A percentile compares a stretch with the other conserved stretches of the same genome.
Conservation (phyloP, 2,888 invertebrate species). For the Trypoxylon attenuatum region DNA sequence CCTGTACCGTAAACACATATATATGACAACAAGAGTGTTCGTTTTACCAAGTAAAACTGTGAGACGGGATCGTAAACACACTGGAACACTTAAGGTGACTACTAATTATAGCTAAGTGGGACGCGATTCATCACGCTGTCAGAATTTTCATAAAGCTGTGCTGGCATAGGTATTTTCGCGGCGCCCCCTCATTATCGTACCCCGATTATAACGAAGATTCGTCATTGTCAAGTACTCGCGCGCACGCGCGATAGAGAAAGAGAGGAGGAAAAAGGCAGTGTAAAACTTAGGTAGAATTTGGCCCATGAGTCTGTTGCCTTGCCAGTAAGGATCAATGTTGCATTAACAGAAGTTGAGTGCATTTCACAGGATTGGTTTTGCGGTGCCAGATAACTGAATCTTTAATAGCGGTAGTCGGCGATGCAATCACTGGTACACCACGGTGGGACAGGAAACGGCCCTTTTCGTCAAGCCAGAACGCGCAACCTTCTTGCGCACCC, state of each 20-base stretch:
- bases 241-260: too few species aligned
- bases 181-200: too few species aligned
- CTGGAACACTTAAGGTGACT: too few species aligned
- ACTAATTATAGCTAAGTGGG: too few species aligned
- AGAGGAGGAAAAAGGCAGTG: not conserved
- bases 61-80: not conserved
- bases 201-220: too few species aligned
- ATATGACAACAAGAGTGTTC: not conserved
- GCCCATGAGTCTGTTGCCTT: too few species aligned
- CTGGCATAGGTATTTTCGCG: too few species aligned
- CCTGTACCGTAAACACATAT: not conserved
- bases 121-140: too few species aligned
- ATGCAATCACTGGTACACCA: slow-evolving; percentile 35
- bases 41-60: not conserved
- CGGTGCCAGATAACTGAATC: slow-evolving; percentile 28
- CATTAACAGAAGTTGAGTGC: not conserved
- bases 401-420: slow-evolving; percentile 16
- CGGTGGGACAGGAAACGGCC: slow-evolving; percentile 11
- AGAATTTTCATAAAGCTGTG: too few species aligned
- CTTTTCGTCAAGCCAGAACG: not conserved
- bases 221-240: too few species aligned
- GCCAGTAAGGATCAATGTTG: not conserved
- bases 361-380: not conserved
- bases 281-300: too few species aligned
- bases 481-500: not conserved